Conservation (phyloP, 2,888 invertebrate species). For the Calameuta filiformis region DNA sequence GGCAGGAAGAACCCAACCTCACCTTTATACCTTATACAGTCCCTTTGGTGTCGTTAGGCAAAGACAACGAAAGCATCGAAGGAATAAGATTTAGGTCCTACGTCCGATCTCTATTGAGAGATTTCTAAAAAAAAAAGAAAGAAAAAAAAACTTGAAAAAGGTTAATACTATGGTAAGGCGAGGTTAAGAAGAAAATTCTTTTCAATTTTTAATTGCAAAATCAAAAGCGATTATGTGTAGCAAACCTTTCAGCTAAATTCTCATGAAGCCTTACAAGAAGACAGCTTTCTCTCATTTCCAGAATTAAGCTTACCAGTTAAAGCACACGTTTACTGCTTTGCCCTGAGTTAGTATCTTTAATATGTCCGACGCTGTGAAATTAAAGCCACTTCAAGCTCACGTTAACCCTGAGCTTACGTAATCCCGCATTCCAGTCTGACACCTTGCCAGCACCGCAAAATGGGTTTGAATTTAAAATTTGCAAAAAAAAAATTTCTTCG, state of each 20-base stretch:
- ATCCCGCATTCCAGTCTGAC: conserved; percentile 43
- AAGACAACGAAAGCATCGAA: neutral
- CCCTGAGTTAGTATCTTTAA: conserved; percentile 50
- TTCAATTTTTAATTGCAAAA: neutral
- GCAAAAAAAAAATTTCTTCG: too few relatives aligned
- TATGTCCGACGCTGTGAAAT: conserved; percentile 53
- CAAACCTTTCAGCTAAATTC: conserved; percentile 20
- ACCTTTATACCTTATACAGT: neutral
- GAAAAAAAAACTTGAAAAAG: neutral
- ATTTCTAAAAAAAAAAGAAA: neutral
- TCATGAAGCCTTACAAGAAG: conserved; percentile 35
- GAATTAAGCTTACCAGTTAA: conserved; percentile 40
- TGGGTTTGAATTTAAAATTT: neutral
- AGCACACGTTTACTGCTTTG: conserved; percentile 20
- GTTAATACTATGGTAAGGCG: neutral
- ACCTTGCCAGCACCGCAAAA: neutral
- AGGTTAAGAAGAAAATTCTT: neutral
- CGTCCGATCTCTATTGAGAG: neutral
- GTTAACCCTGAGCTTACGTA: conserved; percentile 35
- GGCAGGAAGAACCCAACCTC: neutral
- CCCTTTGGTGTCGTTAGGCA: neutral
- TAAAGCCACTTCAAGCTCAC: conserved; percentile 41
- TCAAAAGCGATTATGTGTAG: neutral
- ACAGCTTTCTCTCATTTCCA: conserved; percentile 25
- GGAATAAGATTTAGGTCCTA: neutral